Evolutionary conservation across 2,888 invertebrate genomes (phyloP).

Genomic region (Nomada fabriciana): DNA sequence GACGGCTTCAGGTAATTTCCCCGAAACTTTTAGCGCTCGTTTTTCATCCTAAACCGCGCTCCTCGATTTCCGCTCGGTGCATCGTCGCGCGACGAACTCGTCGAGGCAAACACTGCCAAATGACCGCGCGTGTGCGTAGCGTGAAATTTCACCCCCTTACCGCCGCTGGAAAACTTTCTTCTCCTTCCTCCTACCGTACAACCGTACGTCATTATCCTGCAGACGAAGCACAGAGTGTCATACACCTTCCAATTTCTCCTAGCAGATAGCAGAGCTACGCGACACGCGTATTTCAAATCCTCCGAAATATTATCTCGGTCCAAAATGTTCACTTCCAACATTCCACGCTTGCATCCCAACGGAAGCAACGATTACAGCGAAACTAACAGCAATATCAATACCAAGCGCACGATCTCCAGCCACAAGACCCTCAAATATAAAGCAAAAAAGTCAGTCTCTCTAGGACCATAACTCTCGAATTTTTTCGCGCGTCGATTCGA

Average conservation of each 20-base stretch:
- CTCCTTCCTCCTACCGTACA: background rate
- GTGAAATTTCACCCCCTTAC: constrained; percentile 57
- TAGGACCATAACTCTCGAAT: background rate
- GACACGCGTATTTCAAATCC: no score
- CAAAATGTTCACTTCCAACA: no score
- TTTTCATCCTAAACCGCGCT: constrained; percentile 39
- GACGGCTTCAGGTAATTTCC: constrained; percentile 49
- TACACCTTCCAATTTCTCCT: no score
- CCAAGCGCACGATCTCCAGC: background rate
- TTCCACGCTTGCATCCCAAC: no score
- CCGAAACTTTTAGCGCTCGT: constrained; percentile 49
- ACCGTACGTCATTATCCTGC: no score
- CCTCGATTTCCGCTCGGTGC: constrained; percentile 34
- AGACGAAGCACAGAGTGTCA: no score
- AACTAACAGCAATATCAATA: background rate
- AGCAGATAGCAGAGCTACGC: no score
- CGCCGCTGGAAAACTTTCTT: background rate
- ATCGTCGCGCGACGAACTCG: constrained; percentile 18
- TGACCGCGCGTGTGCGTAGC: constrained; percentile 44
- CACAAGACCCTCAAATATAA: background rate
- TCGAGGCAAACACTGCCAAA: constrained; percentile 35
- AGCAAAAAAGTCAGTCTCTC: background rate
- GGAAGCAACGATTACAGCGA: no score
- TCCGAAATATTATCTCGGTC: no score
- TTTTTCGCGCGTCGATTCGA: constrained; percentile 17